Evolutionary conservation across 2,888 invertebrate species (phyloP).

Genomic region (Prosopocoilus inquinatus): DNA sequence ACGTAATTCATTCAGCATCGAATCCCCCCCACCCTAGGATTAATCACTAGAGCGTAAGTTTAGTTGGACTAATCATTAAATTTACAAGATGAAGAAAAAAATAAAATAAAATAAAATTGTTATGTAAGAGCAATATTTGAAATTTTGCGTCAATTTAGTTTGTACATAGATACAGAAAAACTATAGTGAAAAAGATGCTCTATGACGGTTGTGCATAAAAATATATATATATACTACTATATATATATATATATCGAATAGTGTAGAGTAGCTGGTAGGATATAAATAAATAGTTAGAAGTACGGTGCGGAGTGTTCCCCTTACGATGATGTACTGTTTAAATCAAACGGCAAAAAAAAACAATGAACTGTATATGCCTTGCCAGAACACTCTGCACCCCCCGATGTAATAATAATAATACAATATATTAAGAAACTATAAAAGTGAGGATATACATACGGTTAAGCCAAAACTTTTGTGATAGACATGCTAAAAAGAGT

Average conservation of each 20-base stretch:
- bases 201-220: conserved; percentile 30
- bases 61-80: no score
- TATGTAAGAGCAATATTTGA: conserved; percentile 29
- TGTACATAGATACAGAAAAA: conserved; percentile 25
- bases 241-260: conserved; percentile 10
- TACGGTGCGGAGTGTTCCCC: not conserved
- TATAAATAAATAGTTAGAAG: not conserved
- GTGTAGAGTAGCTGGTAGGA: conserved; percentile 3
- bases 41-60: not conserved
- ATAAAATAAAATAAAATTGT: conserved; percentile 13
- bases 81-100: not conserved
- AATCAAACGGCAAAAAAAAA: conserved; percentile 1
- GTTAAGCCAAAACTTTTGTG: conserved; percentile 31
- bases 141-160: conserved; percentile 29
- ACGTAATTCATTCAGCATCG: not conserved
- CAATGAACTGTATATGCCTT: not conserved
- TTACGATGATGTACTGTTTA: not conserved
- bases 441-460: conserved; percentile 18
- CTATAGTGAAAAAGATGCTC: conserved; percentile 22
- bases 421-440: not conserved
- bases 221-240: conserved; percentile 9
- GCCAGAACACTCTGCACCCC: not conserved
- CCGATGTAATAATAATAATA: not conserved
- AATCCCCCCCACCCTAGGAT: not conserved
- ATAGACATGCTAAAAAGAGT: conserved; percentile 21